Conservation (phyloP, 2,888 invertebrate genomes). For the Parnassius orleans region DNA sequence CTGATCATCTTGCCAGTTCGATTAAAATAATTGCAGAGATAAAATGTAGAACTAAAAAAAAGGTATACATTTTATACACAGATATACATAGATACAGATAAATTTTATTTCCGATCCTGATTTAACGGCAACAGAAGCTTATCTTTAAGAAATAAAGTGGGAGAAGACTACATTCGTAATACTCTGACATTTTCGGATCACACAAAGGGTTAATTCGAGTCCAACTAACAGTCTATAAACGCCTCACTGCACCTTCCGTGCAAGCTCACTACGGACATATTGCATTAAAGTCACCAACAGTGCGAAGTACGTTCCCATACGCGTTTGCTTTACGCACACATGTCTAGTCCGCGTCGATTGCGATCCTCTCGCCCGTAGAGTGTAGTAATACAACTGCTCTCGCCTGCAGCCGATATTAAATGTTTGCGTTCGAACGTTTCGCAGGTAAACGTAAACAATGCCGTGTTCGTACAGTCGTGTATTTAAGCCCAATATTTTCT, state of each 20-base stretch:
- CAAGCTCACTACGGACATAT: constrained; percentile 4
- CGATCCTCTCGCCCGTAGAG: constrained; percentile 35
- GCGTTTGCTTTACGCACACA: constrained; percentile 18
- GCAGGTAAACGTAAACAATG: constrained; percentile 59
- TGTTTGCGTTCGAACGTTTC: constrained; percentile 60
- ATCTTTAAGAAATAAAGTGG: neutral
- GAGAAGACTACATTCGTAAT: neutral
- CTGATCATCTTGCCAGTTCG: no score
- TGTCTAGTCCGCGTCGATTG: constrained; percentile 17
- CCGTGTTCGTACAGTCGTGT: constrained; percentile 40
- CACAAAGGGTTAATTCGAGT: constrained; percentile 19
- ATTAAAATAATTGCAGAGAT: no score
- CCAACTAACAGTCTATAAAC: constrained; percentile 19
- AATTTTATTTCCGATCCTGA: no score
- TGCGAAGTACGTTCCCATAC: constrained; percentile 1
- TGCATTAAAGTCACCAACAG: constrained; percentile 11
- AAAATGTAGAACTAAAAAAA: no score
- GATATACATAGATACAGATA: no score
- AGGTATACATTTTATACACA: no score
- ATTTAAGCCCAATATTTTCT: constrained; percentile 53
- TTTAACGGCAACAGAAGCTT: no score
- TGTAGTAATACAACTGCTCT: constrained; percentile 16
- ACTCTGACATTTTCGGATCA: constrained; percentile 1
- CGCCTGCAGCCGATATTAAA: constrained; percentile 64
- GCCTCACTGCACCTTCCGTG: constrained; percentile 4